These are phyloP conservation scores for Oeneis ivallda DNA, from an alignment of 2,888 invertebrate genomes.

Conservation along the genomic window DNA sequence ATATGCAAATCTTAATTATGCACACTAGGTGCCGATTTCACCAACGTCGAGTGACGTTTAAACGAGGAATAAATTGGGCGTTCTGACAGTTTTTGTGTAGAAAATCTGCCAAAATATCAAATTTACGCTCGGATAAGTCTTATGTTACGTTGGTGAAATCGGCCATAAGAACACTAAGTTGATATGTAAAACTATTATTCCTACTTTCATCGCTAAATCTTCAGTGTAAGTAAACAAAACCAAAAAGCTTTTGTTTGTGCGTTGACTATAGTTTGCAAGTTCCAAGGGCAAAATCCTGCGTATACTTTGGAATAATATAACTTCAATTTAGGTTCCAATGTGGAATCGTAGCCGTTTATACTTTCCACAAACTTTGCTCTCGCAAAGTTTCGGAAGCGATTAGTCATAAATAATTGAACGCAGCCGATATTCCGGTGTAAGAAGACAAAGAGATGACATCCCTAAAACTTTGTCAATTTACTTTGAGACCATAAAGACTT, in stretches of 20 bases:
- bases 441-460: constrained; percentile 73
- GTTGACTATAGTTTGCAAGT: constrained; percentile 14
- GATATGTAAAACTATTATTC: background rate
- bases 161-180: no score
- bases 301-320: constrained; percentile 19
- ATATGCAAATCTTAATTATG: no score
- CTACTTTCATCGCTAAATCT: background rate
- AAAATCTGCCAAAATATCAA: no score
- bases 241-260: constrained; percentile 3
- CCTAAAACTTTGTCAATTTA: constrained; percentile 76
- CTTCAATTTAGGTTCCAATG: constrained; percentile 28
- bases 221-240: background rate
- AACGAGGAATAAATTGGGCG: no score
- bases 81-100: no score
- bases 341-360: constrained; percentile 39
- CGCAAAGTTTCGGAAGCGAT: constrained; percentile 61
- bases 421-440: constrained; percentile 69
- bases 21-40: no score
- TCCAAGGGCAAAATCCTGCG: constrained; percentile 6
- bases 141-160: no score
- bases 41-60: no score
- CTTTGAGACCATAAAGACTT: constrained; percentile 71
- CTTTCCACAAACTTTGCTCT: constrained; percentile 53
- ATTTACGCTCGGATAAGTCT: no score
- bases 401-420: constrained; percentile 74